Evolutionary conservation across 2,113 vertebrate species (phyloP), one percentile per base, ranked within the genome.

Genomic region (Pteropus alecto): DNA sequence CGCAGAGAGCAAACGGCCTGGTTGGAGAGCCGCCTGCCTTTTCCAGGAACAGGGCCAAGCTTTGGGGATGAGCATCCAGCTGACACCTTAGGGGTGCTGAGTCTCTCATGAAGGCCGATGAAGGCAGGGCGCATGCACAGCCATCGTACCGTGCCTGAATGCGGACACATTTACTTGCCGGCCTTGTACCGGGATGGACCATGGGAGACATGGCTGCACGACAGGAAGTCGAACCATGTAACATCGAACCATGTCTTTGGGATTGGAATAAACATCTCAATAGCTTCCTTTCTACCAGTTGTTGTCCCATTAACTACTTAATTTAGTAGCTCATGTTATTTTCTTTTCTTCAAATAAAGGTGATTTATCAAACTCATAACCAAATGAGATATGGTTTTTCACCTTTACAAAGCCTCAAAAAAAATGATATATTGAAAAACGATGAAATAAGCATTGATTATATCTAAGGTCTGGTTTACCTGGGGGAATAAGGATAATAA

Each of bases 101-200:
- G 14, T 70, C 21, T 70, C 48, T 46, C 26, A 56, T 5, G 38
- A 74, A 6, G 24, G 12, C 38, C 1, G 5, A 21, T 18, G 26
- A 33, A 22, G 51, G 16, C 24, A 30, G 1, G 8, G 38, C 46
- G 0, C 15, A 33, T 11, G 10, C 3, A 18, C 26, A 35, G 24
- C 14, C 41, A 22, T 8, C 28, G 26, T 41, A 26, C 30, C 30
- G 12, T 1, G 26, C 8, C 11, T 12, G 26, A 28, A 24, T 9
- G 4, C 0, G 6, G 0, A 33, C 11, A 14, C 9, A 4, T 1
- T 5, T 2, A 21, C 35, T 7, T 11, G 8, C 28, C 12, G 9
- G 28, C 63, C 51, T 70, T 33, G 7, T 6, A 30, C 19, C 14
- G 18, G 73, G 38, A 16, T 18, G 22, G 1, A 1, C 15, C 3